Conservation (phyloP, 2,888 invertebrate species). For the Pogonocherus hispidulus region DNA sequence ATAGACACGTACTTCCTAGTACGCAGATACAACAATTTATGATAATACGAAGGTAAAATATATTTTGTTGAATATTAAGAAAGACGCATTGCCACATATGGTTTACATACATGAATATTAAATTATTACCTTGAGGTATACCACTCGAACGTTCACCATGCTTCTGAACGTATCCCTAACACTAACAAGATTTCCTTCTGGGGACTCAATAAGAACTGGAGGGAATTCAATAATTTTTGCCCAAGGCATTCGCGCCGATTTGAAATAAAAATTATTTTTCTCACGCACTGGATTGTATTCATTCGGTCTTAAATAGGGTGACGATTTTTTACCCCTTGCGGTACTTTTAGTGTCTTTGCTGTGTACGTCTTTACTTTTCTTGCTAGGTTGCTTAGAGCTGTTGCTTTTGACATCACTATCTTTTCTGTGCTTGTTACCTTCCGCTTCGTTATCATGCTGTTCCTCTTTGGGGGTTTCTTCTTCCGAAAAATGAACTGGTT, state of each 20-base stretch:
- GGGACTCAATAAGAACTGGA: conserved; percentile 67
- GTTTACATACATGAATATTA: neutral
- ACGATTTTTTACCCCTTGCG: conserved; percentile 32
- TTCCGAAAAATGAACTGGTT: conserved; percentile 51
- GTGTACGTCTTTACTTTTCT: conserved; percentile 42
- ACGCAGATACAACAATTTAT: no score
- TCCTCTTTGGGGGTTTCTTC: neutral
- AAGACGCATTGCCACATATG: no score
- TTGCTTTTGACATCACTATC: no score
- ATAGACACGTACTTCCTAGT: no score
- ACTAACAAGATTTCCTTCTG: conserved; percentile 69
- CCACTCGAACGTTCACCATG: conserved; percentile 69
- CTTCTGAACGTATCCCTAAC: conserved; percentile 73
- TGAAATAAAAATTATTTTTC: conserved; percentile 65
- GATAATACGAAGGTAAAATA: no score
- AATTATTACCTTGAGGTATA: conserved; percentile 70
- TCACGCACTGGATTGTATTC: conserved; percentile 57
- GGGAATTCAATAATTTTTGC: conserved; percentile 72
- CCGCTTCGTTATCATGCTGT: neutral
- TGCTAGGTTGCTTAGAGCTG: no score
- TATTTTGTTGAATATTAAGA: no score
- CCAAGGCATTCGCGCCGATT: conserved; percentile 71
- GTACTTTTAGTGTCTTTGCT: conserved; percentile 25
- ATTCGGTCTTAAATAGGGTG: conserved; percentile 54
- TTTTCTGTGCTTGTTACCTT: conserved; percentile 43